A percentile compares a stretch with the other conserved stretches of the same genome.
Conservation (phyloP, 2,888 invertebrate species). For the Volucella bombylans region DNA sequence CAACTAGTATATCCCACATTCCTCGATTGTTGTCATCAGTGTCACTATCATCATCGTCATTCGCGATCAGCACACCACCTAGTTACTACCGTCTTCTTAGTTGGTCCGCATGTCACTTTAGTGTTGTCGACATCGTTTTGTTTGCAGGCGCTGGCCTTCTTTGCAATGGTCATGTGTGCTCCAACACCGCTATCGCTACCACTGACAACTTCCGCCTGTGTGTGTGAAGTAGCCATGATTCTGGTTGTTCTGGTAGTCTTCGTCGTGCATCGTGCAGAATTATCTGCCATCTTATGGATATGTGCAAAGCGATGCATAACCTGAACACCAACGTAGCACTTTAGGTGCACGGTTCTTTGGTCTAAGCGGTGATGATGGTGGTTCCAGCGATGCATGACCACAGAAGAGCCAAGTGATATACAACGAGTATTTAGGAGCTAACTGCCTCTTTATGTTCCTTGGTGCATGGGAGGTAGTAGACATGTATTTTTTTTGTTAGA, state of each 20-base stretch:
- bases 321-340: slow-evolving; percentile 40
- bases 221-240: slow-evolving; percentile 47
- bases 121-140: slow-evolving; percentile 65
- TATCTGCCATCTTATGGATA: slow-evolving; percentile 71
- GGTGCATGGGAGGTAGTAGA: slow-evolving; percentile 41
- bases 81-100: slow-evolving; percentile 56
- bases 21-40: slow-evolving; percentile 48
- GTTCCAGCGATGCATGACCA: slow-evolving; percentile 67
- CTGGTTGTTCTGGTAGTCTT: slow-evolving; percentile 18
- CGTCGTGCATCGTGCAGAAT: slow-evolving; percentile 71
- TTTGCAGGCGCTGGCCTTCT: slow-evolving; percentile 66
- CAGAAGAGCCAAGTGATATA: slow-evolving; percentile 71
- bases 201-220: slow-evolving; percentile 61
- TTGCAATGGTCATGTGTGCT: slow-evolving; percentile 52
- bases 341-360: slow-evolving; percentile 37
- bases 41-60: slow-evolving; percentile 53
- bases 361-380: slow-evolving; percentile 32
- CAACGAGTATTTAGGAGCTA: slow-evolving; percentile 72
- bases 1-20: slow-evolving; percentile 13
- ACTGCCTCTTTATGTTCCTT: slow-evolving; percentile 70
- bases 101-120: slow-evolving; percentile 68
- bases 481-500: slow-evolving; percentile 16
- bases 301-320: slow-evolving; percentile 59
- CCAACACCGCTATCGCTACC: slow-evolving; percentile 26
- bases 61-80: slow-evolving; percentile 31